These are phyloP conservation scores for Erithacus rubecula DNA, from an alignment of 2,797 vertebrate genomes.

Conservation along the genomic window DNA sequence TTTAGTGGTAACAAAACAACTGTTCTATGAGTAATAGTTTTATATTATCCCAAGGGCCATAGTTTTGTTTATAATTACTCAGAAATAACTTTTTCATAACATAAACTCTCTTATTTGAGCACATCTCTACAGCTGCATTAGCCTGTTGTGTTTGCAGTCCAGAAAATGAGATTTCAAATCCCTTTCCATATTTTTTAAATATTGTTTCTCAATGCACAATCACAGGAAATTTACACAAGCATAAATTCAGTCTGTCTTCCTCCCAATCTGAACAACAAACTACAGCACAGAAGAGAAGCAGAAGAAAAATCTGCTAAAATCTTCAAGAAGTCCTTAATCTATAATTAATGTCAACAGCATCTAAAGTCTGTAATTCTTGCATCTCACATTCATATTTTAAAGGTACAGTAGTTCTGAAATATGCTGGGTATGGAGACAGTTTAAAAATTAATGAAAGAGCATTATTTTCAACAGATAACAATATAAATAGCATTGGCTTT, in stretches of 20 bases:
- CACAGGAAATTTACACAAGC: background rate
- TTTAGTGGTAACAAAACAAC: constrained; percentile 22
- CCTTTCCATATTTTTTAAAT: background rate
- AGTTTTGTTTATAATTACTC: constrained; percentile 39
- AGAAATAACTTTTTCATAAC: constrained; percentile 40
- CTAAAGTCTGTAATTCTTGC: background rate
- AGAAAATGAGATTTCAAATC: constrained; percentile 15
- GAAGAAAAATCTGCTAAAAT: constrained; percentile 3
- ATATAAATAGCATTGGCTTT: background rate
- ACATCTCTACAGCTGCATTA: background rate
- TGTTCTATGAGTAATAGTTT: constrained; percentile 24
- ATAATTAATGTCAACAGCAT: constrained; percentile 39
- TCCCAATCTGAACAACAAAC: background rate
- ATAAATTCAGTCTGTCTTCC: background rate
- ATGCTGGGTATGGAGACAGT: background rate
- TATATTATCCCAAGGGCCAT: constrained; percentile 4
- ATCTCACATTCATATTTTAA: constrained; percentile 52
- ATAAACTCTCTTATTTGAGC: constrained; percentile 15
- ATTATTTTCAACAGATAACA: background rate
- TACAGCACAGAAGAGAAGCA: background rate
- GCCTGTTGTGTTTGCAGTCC: background rate
- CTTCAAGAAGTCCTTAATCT: constrained; percentile 28
- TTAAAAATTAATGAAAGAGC: constrained; percentile 13
- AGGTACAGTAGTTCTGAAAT: constrained; percentile 4
- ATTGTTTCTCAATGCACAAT: background rate